Evolutionary conservation across 2,113 vertebrate species (phyloP), one percentile per base, ranked within the genome.

Genomic region (Platanista minor): DNA sequence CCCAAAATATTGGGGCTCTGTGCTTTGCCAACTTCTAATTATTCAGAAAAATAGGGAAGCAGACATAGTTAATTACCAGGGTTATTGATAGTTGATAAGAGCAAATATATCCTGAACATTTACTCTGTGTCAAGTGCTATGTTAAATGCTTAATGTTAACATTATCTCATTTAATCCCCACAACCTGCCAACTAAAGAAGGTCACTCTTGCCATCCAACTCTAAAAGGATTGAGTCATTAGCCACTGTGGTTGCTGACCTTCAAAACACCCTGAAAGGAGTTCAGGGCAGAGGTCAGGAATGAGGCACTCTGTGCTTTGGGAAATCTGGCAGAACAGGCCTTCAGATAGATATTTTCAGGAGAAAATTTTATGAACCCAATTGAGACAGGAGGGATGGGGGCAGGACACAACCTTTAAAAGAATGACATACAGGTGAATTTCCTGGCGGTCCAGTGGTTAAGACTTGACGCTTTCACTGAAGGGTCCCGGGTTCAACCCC

Each of bases 51-150:
- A 67, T 13, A 82, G 49, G 43, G 43, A 93, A 93, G 61, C 41
- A 93, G 66, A 75, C 36, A 84, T 36, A 91, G 57, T 57, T 93
- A 46, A 66, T 86, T 94, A 82, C 27, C 85, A 96, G 36, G 25
- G 49, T 75, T 95, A 75, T 72, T 49, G 33, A 62, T 88, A 62
- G 17, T 57, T 90, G 80, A 46, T 43, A 87, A 88, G 1, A 95
- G 21, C 54, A 96, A 96, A 93, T 21, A 67, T 59, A 93, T 90
- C 89, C 66, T 78, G 64, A 72, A 66, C 36, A 88, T 78, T 95
- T 74, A 71, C 54, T 88, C 5, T 61, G 12, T 91, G 52, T 74
- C 36, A 78, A 88, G n/a, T 57, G 78, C 62, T 80, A 21, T 80
- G 57, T n/a, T 90, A 69, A 74, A 39, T 92, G 36, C 8, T 95